Conservation (phyloP, 2,888 invertebrate species). For the Melikaiella ostensackeni region DNA sequence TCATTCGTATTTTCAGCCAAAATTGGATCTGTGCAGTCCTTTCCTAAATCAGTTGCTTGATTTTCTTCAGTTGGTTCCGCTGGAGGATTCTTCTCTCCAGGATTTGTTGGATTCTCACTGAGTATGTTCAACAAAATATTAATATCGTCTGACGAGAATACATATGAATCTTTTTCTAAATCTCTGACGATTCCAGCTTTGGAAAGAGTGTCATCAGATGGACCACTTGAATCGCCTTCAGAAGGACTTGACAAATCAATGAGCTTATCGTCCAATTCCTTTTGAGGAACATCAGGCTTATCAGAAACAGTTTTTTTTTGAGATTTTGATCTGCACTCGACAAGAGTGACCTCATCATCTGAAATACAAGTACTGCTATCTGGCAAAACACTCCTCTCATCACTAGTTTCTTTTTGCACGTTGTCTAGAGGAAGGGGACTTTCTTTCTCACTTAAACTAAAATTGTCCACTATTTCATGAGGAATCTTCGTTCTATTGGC, state of each 20-base stretch:
- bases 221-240: neutral
- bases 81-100: neutral
- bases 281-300: neutral
- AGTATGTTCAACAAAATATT: neutral
- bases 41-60: neutral
- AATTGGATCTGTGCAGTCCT: neutral
- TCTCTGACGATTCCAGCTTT: neutral
- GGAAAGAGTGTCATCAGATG: neutral
- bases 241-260: neutral
- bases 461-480: neutral
- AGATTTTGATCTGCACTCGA: neutral
- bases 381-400: neutral
- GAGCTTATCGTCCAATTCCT: neutral
- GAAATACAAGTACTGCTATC: slow-evolving; percentile 15
- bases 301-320: neutral
- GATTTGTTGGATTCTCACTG: neutral
- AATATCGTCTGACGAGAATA: neutral
- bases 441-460: too few species aligned
- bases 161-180: neutral
- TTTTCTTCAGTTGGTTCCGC: too few species aligned
- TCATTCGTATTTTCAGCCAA: neutral
- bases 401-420: neutral
- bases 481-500: neutral
- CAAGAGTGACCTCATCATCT: neutral
- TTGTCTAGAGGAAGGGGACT: neutral